Evolutionary conservation across 2,113 vertebrate species (phyloP).

Genomic region (Polyodon spathula): DNA sequence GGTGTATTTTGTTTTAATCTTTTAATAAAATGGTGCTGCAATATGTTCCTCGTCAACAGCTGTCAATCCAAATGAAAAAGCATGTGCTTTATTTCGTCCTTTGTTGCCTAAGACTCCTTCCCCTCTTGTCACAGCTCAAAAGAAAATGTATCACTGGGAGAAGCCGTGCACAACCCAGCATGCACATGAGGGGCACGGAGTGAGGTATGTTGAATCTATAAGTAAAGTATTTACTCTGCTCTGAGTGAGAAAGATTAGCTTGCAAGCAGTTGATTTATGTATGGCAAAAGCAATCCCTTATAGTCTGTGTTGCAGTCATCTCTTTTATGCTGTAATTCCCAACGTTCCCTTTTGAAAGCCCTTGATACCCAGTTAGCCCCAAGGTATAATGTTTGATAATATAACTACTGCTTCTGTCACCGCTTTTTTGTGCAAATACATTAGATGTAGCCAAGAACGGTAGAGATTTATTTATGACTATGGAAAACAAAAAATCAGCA

Average conservation of each 20-base stretch:
- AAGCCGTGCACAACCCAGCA: constrained; percentile 53
- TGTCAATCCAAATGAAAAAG: constrained; percentile 5
- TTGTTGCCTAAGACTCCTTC: constrained; percentile 25
- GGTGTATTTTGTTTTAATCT: not conserved
- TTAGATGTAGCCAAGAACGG: constrained; percentile 80
- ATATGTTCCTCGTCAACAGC: constrained; percentile 9
- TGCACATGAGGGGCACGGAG: constrained; percentile 50
- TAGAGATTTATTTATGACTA: constrained; percentile 82
- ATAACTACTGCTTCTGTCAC: constrained; percentile 92
- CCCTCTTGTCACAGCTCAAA: constrained; percentile 38
- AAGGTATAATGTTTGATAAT: constrained; percentile 94
- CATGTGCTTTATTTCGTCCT: constrained; percentile 32
- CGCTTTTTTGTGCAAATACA: constrained; percentile 78
- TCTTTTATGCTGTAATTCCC: constrained; percentile 67
- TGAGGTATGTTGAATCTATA: constrained; percentile 55
- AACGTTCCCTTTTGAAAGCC: constrained; percentile 76
- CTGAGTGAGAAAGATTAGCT: constrained; percentile 79
- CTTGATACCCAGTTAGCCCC: constrained; percentile 81
- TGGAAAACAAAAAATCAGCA: constrained; percentile 87
- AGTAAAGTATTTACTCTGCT: constrained; percentile 74
- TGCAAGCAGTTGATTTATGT: constrained; percentile 81
- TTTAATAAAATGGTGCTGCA: constrained; percentile 7
- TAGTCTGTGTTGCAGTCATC: constrained; percentile 59
- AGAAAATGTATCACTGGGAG: constrained; percentile 45
- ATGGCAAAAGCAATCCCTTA: constrained; percentile 79